Percentiles rank a stretch among this genome's conserved stretches.
Evolutionary conservation across 2,888 invertebrate species (phyloP).

Genomic region (Salticus scenicus): DNA sequence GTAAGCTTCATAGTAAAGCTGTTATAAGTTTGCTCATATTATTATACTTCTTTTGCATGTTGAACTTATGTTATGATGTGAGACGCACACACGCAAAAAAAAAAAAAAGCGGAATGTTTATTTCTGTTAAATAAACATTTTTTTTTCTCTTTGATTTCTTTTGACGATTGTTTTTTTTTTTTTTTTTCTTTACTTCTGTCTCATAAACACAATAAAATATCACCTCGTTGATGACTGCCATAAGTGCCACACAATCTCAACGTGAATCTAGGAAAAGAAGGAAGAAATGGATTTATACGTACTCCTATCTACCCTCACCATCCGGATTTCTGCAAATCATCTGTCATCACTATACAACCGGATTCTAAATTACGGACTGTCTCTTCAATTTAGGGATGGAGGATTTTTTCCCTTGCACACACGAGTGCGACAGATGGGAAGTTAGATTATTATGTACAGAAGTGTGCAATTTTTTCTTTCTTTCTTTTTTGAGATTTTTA

Average conservation of each 20-base stretch:
- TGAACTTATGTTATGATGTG: too few relatives aligned
- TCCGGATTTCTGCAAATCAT: constrained; percentile 23
- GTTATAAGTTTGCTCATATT: too few relatives aligned
- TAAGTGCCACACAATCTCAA: not conserved
- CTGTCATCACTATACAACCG: constrained; percentile 18
- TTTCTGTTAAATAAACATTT: too few relatives aligned
- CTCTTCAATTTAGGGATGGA: not conserved
- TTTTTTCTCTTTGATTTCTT: too few relatives aligned
- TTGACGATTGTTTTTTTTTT: too few relatives aligned
- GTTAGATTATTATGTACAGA: not conserved
- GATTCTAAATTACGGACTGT: constrained; percentile 23
- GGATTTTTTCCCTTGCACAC: not conserved
- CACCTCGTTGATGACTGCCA: not conserved
- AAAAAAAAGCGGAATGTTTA: too few relatives aligned
- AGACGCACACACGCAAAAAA: too few relatives aligned
- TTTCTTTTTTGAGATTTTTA: too few relatives aligned
- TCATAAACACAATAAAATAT: not conserved
- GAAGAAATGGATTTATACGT: too few relatives aligned
- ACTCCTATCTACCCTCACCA: not conserved
- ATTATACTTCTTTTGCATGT: too few relatives aligned
- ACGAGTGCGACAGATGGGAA: not conserved
- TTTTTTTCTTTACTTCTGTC: too few relatives aligned
- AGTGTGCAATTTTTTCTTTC: not conserved
- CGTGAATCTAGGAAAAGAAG: not conserved
- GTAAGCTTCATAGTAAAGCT: too few relatives aligned